These are phyloP conservation scores for Leucopsar rothschildi DNA, from an alignment of 2,113 vertebrate genomes.

Conservation along the genomic window DNA sequence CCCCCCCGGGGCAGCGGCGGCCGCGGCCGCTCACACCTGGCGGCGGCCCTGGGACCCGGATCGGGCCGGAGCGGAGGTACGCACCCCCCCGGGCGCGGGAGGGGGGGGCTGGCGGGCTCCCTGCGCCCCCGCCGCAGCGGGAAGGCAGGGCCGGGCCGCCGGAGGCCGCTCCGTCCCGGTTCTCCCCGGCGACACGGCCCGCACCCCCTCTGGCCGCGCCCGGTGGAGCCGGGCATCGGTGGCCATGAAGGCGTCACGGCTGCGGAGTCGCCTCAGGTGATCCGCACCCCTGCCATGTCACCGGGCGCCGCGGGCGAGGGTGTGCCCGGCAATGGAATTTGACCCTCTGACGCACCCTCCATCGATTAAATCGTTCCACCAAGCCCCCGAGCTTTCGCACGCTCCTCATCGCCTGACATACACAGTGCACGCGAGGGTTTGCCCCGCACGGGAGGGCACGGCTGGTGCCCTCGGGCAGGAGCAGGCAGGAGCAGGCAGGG, in stretches of 20 bases:
- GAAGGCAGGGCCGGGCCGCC: neutral
- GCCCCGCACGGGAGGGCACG: too few species aligned
- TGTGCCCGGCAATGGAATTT: neutral
- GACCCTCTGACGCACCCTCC: neutral
- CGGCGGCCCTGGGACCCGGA: neutral
- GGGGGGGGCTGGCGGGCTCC: neutral
- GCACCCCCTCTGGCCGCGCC: neutral
- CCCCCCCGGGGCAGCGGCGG: neutral
- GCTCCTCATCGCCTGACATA: neutral
- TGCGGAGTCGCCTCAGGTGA: neutral
- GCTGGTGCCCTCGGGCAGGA: too few species aligned
- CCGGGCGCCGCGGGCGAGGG: neutral
- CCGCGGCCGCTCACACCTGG: neutral
- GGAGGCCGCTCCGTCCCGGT: neutral
- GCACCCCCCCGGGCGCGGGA: neutral
- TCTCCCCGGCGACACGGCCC: neutral
- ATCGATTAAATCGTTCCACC: neutral
- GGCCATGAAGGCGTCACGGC: neutral
- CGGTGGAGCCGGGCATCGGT: neutral
- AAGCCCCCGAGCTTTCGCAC: neutral
- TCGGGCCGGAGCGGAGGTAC: neutral
- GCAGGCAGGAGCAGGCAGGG: too few species aligned
- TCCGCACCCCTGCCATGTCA: neutral
- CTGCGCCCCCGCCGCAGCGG: neutral
- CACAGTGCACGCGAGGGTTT: accelerated